Evolutionary conservation across 1,140 invertebrate species (phyloP).

Genomic region (Drosophila pectinifera): DNA sequence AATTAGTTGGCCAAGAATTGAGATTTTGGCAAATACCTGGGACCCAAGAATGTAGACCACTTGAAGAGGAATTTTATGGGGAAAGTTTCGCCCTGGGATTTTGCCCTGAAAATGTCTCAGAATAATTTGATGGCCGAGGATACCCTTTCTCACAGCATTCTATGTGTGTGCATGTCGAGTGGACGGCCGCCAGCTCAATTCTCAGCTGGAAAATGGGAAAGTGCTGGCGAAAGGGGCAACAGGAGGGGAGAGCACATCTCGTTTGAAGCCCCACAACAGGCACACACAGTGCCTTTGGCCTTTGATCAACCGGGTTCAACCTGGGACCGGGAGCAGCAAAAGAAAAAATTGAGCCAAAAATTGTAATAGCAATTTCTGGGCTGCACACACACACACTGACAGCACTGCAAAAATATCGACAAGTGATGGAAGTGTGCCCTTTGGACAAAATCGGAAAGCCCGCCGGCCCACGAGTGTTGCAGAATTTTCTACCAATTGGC

Average conservation of each 20-base stretch:
- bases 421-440: slow-evolving; percentile 22
- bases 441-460: slow-evolving; percentile 15
- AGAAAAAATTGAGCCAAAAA: slow-evolving; percentile 44
- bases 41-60: slow-evolving; percentile 4
- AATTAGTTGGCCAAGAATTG: slow-evolving; percentile 4
- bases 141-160: slow-evolving; percentile 25
- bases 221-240: not conserved
- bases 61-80: slow-evolving; percentile 15
- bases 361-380: slow-evolving; percentile 52
- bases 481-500: slow-evolving; percentile 39
- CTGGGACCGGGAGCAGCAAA: slow-evolving; percentile 3
- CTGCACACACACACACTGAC: slow-evolving; percentile 9
- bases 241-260: slow-evolving; percentile 13
- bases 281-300: slow-evolving; percentile 33
- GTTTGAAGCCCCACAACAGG: slow-evolving; percentile 35
- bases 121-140: slow-evolving; percentile 24
- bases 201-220: slow-evolving; percentile 35
- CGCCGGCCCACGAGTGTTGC: slow-evolving; percentile 8
- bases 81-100: not conserved
- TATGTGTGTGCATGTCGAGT: not conserved
- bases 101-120: slow-evolving; percentile 7
- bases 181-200: slow-evolving; percentile 41
- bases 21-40: slow-evolving; percentile 12
- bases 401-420: slow-evolving; percentile 20
- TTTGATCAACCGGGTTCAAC: slow-evolving; percentile 48